Evolutionary conservation across 2,888 invertebrate species (phyloP), one percentile per base, ranked within the genome.

Genomic region (Ethmia dodecea): DNA sequence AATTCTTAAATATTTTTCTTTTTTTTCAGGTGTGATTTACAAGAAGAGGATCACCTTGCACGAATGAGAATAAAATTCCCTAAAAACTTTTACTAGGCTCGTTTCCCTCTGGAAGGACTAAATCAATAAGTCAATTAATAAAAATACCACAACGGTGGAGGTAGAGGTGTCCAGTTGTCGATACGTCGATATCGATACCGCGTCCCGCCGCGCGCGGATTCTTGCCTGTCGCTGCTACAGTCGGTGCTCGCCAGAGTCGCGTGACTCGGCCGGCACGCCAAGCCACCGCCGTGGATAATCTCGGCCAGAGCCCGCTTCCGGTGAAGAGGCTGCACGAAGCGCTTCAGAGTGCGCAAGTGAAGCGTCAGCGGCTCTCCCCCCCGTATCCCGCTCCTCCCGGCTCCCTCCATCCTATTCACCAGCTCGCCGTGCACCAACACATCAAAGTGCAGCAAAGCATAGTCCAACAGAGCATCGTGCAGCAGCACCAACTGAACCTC

Each of bases 321-420:
- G 86, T 84, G 79, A 86, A 86, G 84, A 80, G 86, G 88, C 87
- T 86, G 88, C 87, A 88, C 84, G 88, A 86, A 79, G 87, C 87
- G 80, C 86, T 88, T 69, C 88, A 84, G 78, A 79, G 84, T 78
- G 86, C 86, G 64, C 86, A 86, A 77, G 87, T 86, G 77, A 88
- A 89, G 86, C 87, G 89, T 63, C 89, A 89, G 88, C 88, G 88
- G 76, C 88, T 89, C 76, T 83, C 86, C 71, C 87, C 86, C 51
- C 83, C 86, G 64, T 89, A 88, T 76, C 87, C 88, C 79, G 75
- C 87, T 69, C 83, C 80, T 61, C 72, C 80, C 50, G 47, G 71
- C 40, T 65, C 71, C 55, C 78, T 81, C 41, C 84, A 80, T 54
- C 81, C 79, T 22, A 81, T 80, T 44, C 81, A 83, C 42, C 83